Percentiles rank a stretch among this genome's conserved stretches.
These are phyloP conservation scores for Puma concolor DNA, from an alignment of 2,113 vertebrate species.

Conservation along the genomic window DNA sequence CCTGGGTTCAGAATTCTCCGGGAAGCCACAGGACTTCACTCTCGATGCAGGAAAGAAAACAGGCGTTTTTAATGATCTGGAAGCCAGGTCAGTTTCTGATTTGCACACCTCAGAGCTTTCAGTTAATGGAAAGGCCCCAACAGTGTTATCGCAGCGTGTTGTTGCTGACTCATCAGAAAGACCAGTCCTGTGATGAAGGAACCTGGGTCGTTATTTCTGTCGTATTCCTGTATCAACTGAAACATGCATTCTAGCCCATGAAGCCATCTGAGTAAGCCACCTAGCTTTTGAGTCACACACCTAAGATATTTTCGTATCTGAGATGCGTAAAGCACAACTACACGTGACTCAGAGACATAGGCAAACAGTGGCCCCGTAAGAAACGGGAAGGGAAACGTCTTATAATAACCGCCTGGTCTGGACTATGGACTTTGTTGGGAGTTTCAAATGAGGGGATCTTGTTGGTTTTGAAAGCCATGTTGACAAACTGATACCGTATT, in stretches of 20 bases:
- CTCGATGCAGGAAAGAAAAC: background rate
- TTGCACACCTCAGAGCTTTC: background rate
- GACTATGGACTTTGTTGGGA: conserved; percentile 30
- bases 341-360: background rate
- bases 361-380: background rate
- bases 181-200: background rate
- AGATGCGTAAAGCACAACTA: background rate
- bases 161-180: background rate
- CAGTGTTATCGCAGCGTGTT: fast-evolving
- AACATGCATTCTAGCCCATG: background rate
- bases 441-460: background rate
- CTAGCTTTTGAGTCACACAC: conserved; percentile 39
- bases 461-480: conserved; percentile 6
- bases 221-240: background rate
- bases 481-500: conserved; percentile 39
- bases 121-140: background rate
- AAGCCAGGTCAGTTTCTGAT: background rate
- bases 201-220: background rate
- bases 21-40: background rate
- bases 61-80: background rate
- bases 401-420: background rate
- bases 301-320: background rate
- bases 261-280: conserved; percentile 20
- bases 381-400: conserved; percentile 8
- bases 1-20: background rate